phyloP scores from a whole-genome alignment of 2,888 invertebrate genomes.

The Lepidochitona cinerea region DNA sequence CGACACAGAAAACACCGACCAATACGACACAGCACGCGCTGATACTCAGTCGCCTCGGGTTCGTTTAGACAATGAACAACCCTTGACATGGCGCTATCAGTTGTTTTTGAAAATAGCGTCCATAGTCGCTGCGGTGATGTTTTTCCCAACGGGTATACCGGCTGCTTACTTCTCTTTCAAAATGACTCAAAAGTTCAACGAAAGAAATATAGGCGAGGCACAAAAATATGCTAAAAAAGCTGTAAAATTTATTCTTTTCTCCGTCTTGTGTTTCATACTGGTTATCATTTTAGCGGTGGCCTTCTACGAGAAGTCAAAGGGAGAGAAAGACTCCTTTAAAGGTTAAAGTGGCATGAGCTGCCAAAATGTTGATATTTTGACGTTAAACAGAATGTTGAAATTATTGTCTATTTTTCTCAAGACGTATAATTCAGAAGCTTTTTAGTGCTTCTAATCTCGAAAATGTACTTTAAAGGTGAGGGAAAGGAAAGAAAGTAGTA shows the following conservation, averaged over 20 bases:
- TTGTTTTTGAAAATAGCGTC: slow-evolving; percentile 44
- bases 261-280: slow-evolving; percentile 40
- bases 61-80: not conserved
- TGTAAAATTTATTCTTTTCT: slow-evolving; percentile 49
- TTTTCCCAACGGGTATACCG: slow-evolving; percentile 59
- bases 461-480: no score
- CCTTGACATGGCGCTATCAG: not conserved
- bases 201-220: slow-evolving; percentile 55
- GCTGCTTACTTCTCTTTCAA: slow-evolving; percentile 50
- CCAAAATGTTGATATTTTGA: no score
- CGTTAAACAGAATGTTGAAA: no score
- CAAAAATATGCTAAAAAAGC: slow-evolving; percentile 49
- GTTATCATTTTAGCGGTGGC: not conserved
- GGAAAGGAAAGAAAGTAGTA: no score
- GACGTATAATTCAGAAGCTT: no score
- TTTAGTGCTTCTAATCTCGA: no score
- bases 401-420: no score
- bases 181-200: slow-evolving; percentile 49
- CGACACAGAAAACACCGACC: no score
- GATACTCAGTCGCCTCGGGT: not conserved
- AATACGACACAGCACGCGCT: no score
- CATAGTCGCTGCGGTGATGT: slow-evolving; percentile 48
- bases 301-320: not conserved
- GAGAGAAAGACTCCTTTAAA: not conserved
- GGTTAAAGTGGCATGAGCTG: no score